A percentile compares a stretch with the other conserved stretches of the same genome.
Evolutionary conservation across 2,888 invertebrate species (phyloP).

Genomic region (Dryadula phaetusa): DNA sequence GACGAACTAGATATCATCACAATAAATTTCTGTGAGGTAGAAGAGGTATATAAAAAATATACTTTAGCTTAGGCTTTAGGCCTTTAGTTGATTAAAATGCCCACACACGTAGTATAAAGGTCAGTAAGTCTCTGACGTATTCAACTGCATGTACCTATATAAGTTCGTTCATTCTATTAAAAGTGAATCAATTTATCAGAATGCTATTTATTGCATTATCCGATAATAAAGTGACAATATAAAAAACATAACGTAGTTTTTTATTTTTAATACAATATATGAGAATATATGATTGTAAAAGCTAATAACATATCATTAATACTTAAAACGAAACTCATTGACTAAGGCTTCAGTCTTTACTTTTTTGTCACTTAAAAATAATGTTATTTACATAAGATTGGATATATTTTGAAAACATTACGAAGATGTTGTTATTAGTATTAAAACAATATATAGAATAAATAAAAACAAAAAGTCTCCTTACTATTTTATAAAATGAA

Average conservation of each 20-base stretch:
- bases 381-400: too few species aligned
- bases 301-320: neutral
- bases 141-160: neutral
- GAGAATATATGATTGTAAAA: constrained; percentile 1
- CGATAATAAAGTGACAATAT: neutral
- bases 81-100: neutral
- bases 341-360: neutral
- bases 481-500: neutral
- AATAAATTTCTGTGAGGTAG: too few species aligned
- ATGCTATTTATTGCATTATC: neutral
- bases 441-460: too few species aligned
- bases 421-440: too few species aligned
- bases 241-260: neutral
- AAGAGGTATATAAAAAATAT: constrained; percentile 2
- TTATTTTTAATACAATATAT: neutral
- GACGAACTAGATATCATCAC: too few species aligned
- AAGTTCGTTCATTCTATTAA: neutral
- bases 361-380: neutral
- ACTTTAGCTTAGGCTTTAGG: neutral
- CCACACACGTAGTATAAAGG: constrained; percentile 12
- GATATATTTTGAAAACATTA: too few species aligned
- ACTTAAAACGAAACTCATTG: neutral
- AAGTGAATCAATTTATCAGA: neutral
- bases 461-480: too few species aligned
- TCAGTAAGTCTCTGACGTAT: constrained; percentile 17